These are phyloP conservation scores for Montipora efflorescens DNA, from an alignment of 64 coral and sea anemone species.

Conservation along the genomic window DNA sequence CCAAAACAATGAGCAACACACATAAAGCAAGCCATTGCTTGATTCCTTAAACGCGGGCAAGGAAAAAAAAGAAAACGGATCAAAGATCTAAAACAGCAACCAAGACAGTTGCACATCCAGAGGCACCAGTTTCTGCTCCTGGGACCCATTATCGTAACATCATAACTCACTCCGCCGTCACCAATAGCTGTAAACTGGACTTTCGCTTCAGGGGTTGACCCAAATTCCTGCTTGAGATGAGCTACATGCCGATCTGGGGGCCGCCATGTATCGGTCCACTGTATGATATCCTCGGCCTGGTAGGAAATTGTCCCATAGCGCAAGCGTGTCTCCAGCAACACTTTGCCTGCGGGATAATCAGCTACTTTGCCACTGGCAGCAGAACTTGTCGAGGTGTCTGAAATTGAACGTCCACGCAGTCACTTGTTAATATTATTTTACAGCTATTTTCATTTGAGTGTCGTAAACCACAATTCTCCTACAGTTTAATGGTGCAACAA, in stretches of 20 bases:
- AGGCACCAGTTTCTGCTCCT: neutral
- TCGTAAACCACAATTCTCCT: too few species aligned
- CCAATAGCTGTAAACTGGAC: neutral
- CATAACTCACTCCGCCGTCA: neutral
- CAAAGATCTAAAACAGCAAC: neutral
- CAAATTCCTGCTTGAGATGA: neutral
- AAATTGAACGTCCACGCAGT: neutral
- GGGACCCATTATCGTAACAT: neutral
- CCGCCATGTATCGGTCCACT: neutral
- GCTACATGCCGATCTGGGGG: neutral
- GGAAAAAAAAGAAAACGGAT: too few species aligned
- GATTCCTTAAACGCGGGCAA: neutral
- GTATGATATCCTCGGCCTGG: neutral
- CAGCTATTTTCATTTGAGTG: too few species aligned
- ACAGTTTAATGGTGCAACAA: too few species aligned
- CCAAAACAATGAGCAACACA: neutral
- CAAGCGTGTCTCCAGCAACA: constrained; percentile 4
- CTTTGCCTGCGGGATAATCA: neutral
- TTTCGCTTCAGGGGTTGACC: neutral
- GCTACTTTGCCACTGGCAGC: neutral
- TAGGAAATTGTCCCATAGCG: neutral
- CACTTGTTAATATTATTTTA: neutral
- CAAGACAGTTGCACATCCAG: neutral
- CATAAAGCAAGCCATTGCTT: neutral
- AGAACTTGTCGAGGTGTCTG: neutral